phyloP scores from a whole-genome alignment of 2,113 vertebrate genomes.

The Poeciliopsis turrubarensis region DNA sequence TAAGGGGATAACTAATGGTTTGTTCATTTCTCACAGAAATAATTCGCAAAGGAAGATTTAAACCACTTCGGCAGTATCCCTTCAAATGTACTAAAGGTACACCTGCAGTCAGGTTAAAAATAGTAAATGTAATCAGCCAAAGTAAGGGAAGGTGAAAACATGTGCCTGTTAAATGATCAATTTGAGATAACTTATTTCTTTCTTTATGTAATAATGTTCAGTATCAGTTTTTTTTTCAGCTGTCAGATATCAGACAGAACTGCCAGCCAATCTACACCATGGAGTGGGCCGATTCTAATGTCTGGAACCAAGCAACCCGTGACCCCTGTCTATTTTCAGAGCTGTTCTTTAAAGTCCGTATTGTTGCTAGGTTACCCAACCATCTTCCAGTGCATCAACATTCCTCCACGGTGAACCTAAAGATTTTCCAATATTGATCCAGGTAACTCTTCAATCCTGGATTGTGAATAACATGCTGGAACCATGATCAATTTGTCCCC shows the following conservation, averaged over 20 bases:
- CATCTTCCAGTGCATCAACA: neutral
- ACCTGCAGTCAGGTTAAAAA: neutral
- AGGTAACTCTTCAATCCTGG: neutral
- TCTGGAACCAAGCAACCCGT: neutral
- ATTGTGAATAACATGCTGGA: slow-evolving; percentile 4
- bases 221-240: neutral
- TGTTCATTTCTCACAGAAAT: neutral
- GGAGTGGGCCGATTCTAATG: neutral
- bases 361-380: slow-evolving; percentile 6
- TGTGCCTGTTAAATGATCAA: neutral
- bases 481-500: slow-evolving; percentile 2
- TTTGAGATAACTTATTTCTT: neutral
- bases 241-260: neutral
- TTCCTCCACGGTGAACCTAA: neutral
- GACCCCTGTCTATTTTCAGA: neutral
- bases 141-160: too few relatives aligned
- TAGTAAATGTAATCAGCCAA: neutral
- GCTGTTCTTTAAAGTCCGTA: neutral
- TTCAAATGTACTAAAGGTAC: neutral
- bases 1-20: neutral
- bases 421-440: slow-evolving; percentile 1
- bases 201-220: neutral
- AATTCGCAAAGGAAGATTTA: neutral
- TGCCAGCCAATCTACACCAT: neutral
- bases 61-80: neutral